Conservation (phyloP, 2,888 invertebrate species). For the Coronaproctus castanopsis region DNA sequence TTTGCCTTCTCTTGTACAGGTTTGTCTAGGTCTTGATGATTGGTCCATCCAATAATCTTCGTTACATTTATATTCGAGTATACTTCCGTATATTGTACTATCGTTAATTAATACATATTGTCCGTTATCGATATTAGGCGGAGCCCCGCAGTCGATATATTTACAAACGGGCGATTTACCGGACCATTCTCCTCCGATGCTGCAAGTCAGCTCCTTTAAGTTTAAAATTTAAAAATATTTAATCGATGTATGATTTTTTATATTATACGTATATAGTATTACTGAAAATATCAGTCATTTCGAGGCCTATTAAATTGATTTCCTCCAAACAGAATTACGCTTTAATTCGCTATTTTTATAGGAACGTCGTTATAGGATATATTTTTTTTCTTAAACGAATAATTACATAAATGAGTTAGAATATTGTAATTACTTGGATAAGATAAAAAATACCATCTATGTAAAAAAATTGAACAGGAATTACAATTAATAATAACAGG, state of each 20-base stretch:
- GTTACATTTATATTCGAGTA: conserved; percentile 58
- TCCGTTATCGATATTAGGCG: conserved; percentile 57
- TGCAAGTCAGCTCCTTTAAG: conserved; percentile 62
- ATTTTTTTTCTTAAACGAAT: no score
- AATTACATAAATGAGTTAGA: no score
- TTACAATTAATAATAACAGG: no score
- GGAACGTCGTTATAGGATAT: no score
- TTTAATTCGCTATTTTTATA: no score
- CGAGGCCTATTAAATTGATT: no score
- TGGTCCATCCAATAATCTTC: conserved; percentile 58
- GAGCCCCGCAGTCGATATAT: conserved; percentile 69
- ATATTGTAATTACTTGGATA: no score
- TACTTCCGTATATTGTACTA: conserved; percentile 59
- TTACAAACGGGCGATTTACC: conserved; percentile 59
- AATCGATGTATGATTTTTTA: not conserved
- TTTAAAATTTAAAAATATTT: conserved; percentile 5
- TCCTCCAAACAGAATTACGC: conserved; percentile 1
- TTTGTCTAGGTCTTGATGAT: conserved; percentile 43
- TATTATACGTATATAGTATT: not conserved
- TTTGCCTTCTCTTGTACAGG: conserved; percentile 62
- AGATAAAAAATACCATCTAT: no score
- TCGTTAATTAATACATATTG: conserved; percentile 48
- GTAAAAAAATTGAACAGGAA: no score
- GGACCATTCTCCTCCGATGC: conserved; percentile 69
- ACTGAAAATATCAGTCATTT: conserved; percentile 2